phyloP scores from a whole-genome alignment of 2,888 invertebrate genomes.

The Caenorhabditis sp. region DNA sequence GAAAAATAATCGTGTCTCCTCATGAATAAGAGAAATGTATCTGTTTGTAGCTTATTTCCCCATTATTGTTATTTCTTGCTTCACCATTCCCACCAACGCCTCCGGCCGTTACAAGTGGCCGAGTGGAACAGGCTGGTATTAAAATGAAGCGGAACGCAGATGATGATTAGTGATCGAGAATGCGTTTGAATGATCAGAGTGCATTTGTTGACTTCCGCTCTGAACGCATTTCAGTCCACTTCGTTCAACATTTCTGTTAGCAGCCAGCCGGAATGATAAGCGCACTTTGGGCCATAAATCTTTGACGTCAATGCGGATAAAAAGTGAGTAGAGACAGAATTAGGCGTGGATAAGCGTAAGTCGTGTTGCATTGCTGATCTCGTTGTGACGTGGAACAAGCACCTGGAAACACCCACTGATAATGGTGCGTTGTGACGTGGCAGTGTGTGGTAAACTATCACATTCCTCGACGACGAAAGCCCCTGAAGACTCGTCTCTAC shows the following conservation, averaged over 20 bases:
- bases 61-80: slow-evolving; percentile 26
- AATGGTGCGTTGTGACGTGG: neutral
- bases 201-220: neutral
- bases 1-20: slow-evolving; percentile 12
- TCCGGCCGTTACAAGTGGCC: too few species aligned
- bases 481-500: neutral
- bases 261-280: neutral
- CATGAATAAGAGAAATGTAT: slow-evolving; percentile 26
- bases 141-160: slow-evolving; percentile 9
- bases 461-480: slow-evolving; percentile 1
- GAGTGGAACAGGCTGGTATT: too few species aligned
- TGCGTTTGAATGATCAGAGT: neutral
- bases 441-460: neutral
- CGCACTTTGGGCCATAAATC: slow-evolving; percentile 28
- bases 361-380: slow-evolving; percentile 4
- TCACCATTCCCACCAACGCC: neutral
- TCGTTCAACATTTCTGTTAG: neutral
- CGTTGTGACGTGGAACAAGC: neutral
- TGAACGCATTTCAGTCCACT: neutral
- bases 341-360: slow-evolving; percentile 12
- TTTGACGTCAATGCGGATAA: slow-evolving; percentile 35
- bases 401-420: neutral
- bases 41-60: slow-evolving; percentile 7
- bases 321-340: neutral
- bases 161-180: slow-evolving; percentile 2